Percentiles rank a stretch among this genome's conserved stretches.
Evolutionary conservation across 2,113 vertebrate species (phyloP).

Genomic region (Vidua chalybeata): DNA sequence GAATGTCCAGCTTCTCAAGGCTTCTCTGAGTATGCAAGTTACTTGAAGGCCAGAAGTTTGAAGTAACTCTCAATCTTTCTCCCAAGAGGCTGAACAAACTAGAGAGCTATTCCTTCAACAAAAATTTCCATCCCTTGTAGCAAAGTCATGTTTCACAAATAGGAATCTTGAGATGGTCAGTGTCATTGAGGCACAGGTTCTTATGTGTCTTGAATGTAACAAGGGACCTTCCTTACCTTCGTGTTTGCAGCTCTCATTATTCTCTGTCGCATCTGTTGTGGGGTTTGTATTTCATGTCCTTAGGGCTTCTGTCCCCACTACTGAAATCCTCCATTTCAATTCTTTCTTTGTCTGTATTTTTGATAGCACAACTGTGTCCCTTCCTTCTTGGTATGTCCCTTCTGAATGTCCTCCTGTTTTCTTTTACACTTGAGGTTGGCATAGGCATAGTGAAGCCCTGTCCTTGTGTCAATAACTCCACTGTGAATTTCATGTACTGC

Average conservation of each 20-base stretch:
- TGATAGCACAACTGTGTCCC: background rate
- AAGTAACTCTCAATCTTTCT: slow-evolving; percentile 10
- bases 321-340: background rate
- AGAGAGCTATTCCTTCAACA: background rate
- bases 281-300: background rate
- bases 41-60: background rate
- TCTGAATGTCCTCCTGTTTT: background rate
- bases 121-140: background rate
- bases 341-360: background rate
- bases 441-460: background rate
- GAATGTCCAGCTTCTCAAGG: slow-evolving; percentile 44
- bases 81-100: background rate
- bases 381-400: background rate
- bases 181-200: background rate
- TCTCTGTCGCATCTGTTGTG: background rate
- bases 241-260: background rate
- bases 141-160: background rate
- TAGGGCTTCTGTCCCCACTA: background rate
- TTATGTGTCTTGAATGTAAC: background rate
- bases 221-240: background rate
- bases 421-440: background rate
- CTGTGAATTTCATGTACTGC: background rate
- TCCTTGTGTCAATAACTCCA: background rate
- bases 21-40: background rate
- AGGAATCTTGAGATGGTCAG: background rate